Conservation (phyloP, 2,113 vertebrate genomes). For the Maccullochella peelii region DNA sequence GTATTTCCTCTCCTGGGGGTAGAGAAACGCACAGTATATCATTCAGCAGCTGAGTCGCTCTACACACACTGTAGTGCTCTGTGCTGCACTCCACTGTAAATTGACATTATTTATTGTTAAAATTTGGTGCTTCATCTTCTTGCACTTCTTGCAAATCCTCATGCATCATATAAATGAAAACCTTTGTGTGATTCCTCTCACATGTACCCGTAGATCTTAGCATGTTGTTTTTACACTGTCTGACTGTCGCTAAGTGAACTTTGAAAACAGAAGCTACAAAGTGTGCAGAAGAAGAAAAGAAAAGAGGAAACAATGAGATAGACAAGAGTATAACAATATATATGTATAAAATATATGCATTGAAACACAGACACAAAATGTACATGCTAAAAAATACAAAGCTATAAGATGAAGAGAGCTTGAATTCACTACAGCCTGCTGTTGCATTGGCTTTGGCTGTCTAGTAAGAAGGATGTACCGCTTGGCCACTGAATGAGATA, state of each 20-base stretch:
- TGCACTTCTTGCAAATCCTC: background rate
- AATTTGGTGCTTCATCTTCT: background rate
- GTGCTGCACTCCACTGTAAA: background rate
- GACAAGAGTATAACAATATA: background rate
- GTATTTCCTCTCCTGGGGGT: slow-evolving; percentile 87
- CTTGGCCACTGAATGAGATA: background rate
- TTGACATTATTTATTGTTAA: background rate
- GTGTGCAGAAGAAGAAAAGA: background rate
- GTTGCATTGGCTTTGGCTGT: background rate
- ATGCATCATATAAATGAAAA: background rate
- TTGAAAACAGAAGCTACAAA: background rate
- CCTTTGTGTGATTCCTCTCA: background rate
- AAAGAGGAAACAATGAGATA: background rate
- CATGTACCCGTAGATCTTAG: background rate
- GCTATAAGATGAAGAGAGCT: background rate
- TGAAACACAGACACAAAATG: background rate
- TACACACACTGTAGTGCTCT: background rate
- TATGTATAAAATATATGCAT: background rate
- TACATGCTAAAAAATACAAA: background rate
- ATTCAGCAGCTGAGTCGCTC: background rate
- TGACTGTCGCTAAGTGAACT: background rate
- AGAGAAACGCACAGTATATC: background rate
- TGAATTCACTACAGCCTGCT: background rate
- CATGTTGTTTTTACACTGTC: background rate
- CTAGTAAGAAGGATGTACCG: background rate